Percentiles rank a stretch among this genome's conserved stretches.
These are phyloP conservation scores for Misgurnus mizolepis DNA, from an alignment of 2,113 vertebrate species.

Conservation along the genomic window DNA sequence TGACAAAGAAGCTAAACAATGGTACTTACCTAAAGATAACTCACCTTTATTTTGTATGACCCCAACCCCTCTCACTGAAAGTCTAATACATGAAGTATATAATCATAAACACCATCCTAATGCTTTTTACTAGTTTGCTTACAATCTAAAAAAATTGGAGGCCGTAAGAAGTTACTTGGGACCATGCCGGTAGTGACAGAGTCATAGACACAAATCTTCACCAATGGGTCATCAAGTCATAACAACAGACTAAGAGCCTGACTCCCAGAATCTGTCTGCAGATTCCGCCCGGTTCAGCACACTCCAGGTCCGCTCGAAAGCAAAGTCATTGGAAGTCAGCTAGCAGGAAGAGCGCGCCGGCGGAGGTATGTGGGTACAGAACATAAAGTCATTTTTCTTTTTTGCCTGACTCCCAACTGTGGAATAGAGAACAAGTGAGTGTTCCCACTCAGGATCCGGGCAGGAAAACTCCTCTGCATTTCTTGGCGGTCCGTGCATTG, in stretches of 20 bases:
- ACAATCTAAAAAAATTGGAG: slow-evolving; percentile 11
- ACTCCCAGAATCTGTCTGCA: slow-evolving; percentile 43
- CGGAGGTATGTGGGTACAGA: slow-evolving; percentile 65
- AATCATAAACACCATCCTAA: slow-evolving; percentile 28
- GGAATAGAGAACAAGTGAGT: slow-evolving; percentile 59
- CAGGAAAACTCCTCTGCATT: slow-evolving; percentile 78
- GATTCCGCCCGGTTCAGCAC: background rate
- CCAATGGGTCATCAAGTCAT: slow-evolving; percentile 47
- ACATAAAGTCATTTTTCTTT: slow-evolving; percentile 58
- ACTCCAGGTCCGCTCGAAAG: slow-evolving; percentile 3
- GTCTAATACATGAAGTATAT: background rate
- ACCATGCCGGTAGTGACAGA: slow-evolving; percentile 33
- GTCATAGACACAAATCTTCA: slow-evolving; percentile 44
- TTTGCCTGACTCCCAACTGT: slow-evolving; percentile 57
- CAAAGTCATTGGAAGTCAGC: slow-evolving; percentile 1
- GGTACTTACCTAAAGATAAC: slow-evolving; percentile 1
- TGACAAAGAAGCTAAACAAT: slow-evolving; percentile 3
- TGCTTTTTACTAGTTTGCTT: background rate
- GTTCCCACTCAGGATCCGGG: slow-evolving; percentile 68
- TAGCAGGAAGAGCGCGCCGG: slow-evolving; percentile 11
- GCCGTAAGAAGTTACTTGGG: slow-evolving; percentile 15
- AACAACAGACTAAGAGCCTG: slow-evolving; percentile 40
- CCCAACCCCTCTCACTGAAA: background rate
- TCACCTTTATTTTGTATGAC: background rate
- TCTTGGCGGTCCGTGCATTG: slow-evolving; percentile 63